Evolutionary conservation across 2,113 vertebrate species (phyloP), one percentile per base, ranked within the genome.

Genomic region (Haemorhous mexicanus): DNA sequence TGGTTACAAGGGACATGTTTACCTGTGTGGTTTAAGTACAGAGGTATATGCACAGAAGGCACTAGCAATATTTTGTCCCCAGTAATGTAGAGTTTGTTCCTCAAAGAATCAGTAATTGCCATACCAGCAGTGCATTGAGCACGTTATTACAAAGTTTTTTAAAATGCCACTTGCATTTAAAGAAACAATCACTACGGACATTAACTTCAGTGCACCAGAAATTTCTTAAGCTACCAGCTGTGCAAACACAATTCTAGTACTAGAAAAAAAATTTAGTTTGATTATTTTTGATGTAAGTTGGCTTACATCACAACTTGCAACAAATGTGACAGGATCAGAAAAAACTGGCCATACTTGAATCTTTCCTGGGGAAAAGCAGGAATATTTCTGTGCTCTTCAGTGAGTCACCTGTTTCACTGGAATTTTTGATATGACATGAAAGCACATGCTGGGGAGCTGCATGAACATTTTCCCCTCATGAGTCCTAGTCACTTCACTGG

Each of bases 151-250:
- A 32, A 62, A 56, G 27, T 55, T 89, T 89, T 89, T 73, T 93
- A 85, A 93, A 83, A 93, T 70, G 55, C 24, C 50, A 63, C 64
- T 75, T 74, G 33, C 6, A 22, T 90, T 93, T 93, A 85, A 87
- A 90, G 72, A 83, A 94, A 69, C 11, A 39, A 73, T 74, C 87
- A 78, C 24, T 70, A 35, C 70, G 63, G 39, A 55, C 35, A 52
- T 88, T 76, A 67, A 3, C 17, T 93, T 58, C 12, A 7, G 5
- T 41, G 10, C 15, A 69, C 66, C 4, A 55, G 28, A 73, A 58
- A 69, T 32, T 73, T 93, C 47, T 82, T 76, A 66, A 77, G 16
- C 41, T 44, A 49, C 10, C 17, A n/a, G 14, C 16, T 62, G 46
- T 85, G 58, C 22, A 80, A 85, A 66, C 20, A 37, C 2, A 75